phyloP scores from a whole-genome alignment of 2,797 vertebrate genomes.

The Cirrhinus molitorella region DNA sequence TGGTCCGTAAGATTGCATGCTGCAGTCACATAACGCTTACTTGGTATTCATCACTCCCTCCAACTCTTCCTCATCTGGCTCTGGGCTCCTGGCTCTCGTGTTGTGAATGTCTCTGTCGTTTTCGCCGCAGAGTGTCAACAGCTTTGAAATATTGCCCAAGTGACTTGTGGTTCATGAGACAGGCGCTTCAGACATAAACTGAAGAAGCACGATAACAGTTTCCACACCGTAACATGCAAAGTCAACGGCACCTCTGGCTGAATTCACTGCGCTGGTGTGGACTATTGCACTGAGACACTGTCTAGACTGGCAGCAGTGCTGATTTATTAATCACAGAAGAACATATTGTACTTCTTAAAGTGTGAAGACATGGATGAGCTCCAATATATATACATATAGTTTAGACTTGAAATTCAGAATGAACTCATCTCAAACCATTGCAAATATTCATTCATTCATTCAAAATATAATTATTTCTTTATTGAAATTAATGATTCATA shows the following conservation, averaged over 20 bases:
- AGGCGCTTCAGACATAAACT: slow-evolving; percentile 18
- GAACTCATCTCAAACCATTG: not conserved
- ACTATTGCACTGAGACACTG: not conserved
- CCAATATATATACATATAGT: not conserved
- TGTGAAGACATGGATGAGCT: not conserved
- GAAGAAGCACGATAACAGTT: not conserved
- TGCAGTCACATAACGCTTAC: not conserved
- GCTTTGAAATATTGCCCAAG: slow-evolving; percentile 27
- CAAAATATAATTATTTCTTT: too few relatives aligned
- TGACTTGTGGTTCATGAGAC: slow-evolving; percentile 5
- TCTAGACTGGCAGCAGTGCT: not conserved
- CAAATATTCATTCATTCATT: not conserved
- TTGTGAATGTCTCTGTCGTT: slow-evolving; percentile 12
- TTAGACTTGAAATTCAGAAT: not conserved
- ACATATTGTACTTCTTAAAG: not conserved
- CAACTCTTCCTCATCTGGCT: not conserved
- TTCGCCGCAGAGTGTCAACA: slow-evolving; percentile 7
- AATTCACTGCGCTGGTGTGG: not conserved
- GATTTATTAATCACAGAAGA: not conserved
- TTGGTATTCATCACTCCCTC: slow-evolving; percentile 26
- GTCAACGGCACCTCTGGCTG: not conserved
- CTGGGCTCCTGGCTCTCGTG: not conserved
- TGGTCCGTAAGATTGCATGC: slow-evolving; percentile 5
- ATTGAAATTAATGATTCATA: not conserved
- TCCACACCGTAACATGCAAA: not conserved